phyloP scores from a whole-genome alignment of 2,888 invertebrate genomes.

The Sinodicranocentrus sp. region DNA sequence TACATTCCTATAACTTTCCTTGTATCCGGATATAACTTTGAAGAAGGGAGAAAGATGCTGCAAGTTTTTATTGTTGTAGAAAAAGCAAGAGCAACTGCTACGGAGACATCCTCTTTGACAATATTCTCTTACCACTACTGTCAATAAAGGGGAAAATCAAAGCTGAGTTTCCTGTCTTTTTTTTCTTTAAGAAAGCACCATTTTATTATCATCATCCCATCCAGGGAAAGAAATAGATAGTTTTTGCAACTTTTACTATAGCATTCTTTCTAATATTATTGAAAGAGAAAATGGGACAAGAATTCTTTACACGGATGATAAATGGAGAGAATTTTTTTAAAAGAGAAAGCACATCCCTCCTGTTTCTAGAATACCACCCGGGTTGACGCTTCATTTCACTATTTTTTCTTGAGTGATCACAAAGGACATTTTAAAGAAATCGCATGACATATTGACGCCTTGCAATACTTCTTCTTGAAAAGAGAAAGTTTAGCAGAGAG shows the following conservation, averaged over 20 bases:
- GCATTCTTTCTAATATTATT: neutral
- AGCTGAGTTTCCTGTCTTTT: neutral
- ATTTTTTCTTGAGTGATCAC: constrained; percentile 28
- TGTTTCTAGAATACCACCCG: no score
- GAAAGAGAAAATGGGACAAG: neutral
- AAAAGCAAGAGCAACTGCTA: neutral
- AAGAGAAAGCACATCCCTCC: neutral
- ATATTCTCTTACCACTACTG: neutral
- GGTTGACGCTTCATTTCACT: constrained; percentile 22
- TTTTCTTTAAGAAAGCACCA: neutral
- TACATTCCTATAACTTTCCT: no score
- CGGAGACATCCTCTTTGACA: neutral
- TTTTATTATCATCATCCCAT: constrained; percentile 31
- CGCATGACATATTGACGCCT: constrained; percentile 30
- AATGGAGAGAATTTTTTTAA: constrained; percentile 20
- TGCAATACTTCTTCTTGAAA: neutral
- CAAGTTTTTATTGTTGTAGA: constrained; percentile 9
- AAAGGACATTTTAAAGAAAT: constrained; percentile 42
- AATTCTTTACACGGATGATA: constrained; percentile 12
- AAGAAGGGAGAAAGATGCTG: neutral
- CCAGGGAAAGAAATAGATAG: constrained; percentile 5
- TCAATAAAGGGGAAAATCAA: neutral
- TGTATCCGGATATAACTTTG: no score
- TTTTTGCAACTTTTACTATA: neutral
- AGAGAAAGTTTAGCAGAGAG: neutral